Base-by-base conservation (phyloP, 2,797 vertebrate genomes). In the Adelosebastes latens region DNA sequence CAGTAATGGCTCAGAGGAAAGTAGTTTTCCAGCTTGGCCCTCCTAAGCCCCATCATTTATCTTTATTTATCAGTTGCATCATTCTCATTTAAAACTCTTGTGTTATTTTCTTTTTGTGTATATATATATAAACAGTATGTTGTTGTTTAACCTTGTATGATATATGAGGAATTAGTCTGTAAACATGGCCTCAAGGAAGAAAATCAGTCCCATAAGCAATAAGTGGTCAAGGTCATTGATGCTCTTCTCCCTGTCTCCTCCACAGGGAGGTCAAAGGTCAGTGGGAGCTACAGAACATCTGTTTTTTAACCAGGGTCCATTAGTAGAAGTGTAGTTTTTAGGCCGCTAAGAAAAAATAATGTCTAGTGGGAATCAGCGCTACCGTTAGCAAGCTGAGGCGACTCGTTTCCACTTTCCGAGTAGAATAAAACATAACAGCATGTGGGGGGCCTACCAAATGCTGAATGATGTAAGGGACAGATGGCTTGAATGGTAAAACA, bases 31-130 rank as follows among this genome's bases (percentile, higher is more conserved):
- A 10, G 52, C 79, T 66, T 5, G 24, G 70, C 58, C 55, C 22
- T 58, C 27, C 42, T 39, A 12, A 76, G 53, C 64, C 25, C 5
- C 25, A 3, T 81, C 76, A 66, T 91, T 89, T 71, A 72, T 91
- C 88, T 89, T 79, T 81, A 73, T 91, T 85, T 67, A 79, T 84
- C 74, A 66, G 68, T 20, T 61, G 77, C 67, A 77, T 86, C 71
- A 4, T 62, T 82, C 39, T 60, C 49, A 73, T 71, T 79, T 36
- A 8, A 64, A 60, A 56, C 27, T 32, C 58, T 69, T 69, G 49
- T 80, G 62, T 61, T 8, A 53, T 76, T 67, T 52, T 52, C 27
- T 25, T 65, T 25, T 1, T 5, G 13, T 27, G 34, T 61, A 0
- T 18, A 46, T 46, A 49, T 49, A 46, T 0, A 49, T 46, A 46